Base-by-base conservation (phyloP, 2,888 invertebrate species). In the Priocnemis perturbator region DNA sequence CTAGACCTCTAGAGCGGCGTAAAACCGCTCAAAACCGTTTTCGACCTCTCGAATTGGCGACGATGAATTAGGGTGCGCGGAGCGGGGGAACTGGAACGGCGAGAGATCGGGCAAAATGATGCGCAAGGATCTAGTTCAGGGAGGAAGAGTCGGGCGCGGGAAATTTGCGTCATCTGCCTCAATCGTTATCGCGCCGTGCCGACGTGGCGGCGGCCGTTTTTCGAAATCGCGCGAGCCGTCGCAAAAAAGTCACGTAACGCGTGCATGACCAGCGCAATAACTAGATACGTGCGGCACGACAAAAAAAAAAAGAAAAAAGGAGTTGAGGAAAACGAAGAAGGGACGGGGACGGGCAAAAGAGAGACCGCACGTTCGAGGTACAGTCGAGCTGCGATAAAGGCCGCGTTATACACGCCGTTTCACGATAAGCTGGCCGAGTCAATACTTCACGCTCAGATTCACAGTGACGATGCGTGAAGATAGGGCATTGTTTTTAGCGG, bases 401-500 rank as follows among this genome's bases (percentile, higher is more conserved):
- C 14, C n/a, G 44, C 17, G 50, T 59, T 58, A 65, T 45, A 47
- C 45, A 23, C 52, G 52, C 20, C 44, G 53, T 37, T 45, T 30
- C 19, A 15, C 45, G 74, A 77, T 77, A 77, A 69, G 55, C 4
- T 37, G 37, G n/a, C 26, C 21, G 20, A 20, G 26, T 60, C 59
- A 23, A 56, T 19, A 52, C 17, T 57, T 57, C 14, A 61, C 50
- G 52, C 52, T 30, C 21, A 37, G 60, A 48, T 48, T n/a, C 53
- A 11, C 14, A 17, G 7, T 21, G 26, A 60, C 60, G 23, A 47
- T 19, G 26, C 26, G 17, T 23, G 47, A 57, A 26, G 55, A 60
- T 67, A 65, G 59, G 57, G 50, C 37, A 60, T 70, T 69, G 56
- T 76, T 72, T 70, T 67, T 53, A 65, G 47, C 30, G 74, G 69